Conservation (phyloP, 2,888 invertebrate species). For the Zygogramma bicolorata region DNA sequence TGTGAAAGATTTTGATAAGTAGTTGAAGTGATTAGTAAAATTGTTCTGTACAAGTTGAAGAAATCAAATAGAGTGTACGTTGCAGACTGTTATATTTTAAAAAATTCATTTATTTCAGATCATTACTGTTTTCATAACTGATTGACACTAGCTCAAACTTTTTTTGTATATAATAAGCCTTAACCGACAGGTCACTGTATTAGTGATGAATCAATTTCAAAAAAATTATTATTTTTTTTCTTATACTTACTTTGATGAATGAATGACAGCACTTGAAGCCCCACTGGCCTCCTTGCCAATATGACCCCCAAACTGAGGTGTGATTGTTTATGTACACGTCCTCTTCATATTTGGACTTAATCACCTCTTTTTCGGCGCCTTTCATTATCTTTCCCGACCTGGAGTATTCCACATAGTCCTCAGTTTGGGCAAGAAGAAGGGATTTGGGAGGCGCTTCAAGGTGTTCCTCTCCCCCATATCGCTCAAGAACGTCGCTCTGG, state of each 20-base stretch:
- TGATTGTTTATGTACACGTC: conserved; percentile 94
- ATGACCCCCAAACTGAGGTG: conserved; percentile 95
- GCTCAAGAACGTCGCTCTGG: conserved; percentile 86
- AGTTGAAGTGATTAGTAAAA: no score
- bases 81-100: no score
- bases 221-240: not conserved
- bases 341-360: conserved; percentile 93
- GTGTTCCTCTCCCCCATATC: conserved; percentile 94
- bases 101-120: no score
- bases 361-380: conserved; percentile 89
- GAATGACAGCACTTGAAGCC: conserved; percentile 97
- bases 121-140: no score
- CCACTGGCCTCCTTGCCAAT: conserved; percentile 94
- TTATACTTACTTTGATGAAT: conserved; percentile 76
- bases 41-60: no score
- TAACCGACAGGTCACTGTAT: not conserved
- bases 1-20: no score
- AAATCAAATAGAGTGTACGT: no score
- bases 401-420: conserved; percentile 96
- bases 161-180: no score
- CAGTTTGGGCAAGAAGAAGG: conserved; percentile 93
- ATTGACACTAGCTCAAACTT: no score
- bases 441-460: conserved; percentile 88
- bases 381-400: conserved; percentile 88
- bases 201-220: not conserved